Evolutionary conservation across 2,888 invertebrate species (phyloP), one percentile per base, ranked within the genome.

Genomic region (Ceratothoa steindachneri): DNA sequence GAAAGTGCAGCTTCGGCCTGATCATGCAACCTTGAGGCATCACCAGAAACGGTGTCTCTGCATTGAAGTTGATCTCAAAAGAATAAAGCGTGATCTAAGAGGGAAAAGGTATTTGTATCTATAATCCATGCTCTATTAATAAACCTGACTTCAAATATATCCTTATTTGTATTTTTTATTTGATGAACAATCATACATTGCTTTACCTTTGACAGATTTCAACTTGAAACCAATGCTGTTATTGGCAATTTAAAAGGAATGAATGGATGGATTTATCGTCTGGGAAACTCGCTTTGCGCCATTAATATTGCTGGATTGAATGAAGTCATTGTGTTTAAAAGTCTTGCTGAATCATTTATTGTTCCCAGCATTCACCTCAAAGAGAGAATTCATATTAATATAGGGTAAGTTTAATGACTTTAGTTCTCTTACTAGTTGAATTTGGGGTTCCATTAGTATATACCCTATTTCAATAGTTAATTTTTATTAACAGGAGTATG

Each of bases 251-350:
- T 60, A 24, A 60, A 60, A 60, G 60, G 60, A 24, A 24, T 60
- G 27, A 60, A 60, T 60, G 60, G 60, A 22, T 60, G 60, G 60
- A 60, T 60, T 24, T 60, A 60, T 7, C 60, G 60, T 12, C 12
- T 60, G 12, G 9, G 1, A 60, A 24, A 60, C 24, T 60, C 60
- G 22, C n/a, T 60, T 60, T 60, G 60, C 27, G 60, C 60, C 27
- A 12, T 60, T 24, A 60, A 60, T 60, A 2, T 24, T 1, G n/a
- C 24, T 2, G 24, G 60, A 24, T 22, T 60, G 60, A 60, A 60
- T 3, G 60, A 60, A 60, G 27, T 60, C 12, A 60, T 60, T 1
- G 12, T 60, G n/a, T 60, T 60, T 24, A 60, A 60, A 60, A 60
- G 22, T 24, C 60, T 60, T 7, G 60, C 27, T 12, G 60, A 24